Conservation (phyloP, 1,140 invertebrate genomes). For the Drosophila arizonae region DNA sequence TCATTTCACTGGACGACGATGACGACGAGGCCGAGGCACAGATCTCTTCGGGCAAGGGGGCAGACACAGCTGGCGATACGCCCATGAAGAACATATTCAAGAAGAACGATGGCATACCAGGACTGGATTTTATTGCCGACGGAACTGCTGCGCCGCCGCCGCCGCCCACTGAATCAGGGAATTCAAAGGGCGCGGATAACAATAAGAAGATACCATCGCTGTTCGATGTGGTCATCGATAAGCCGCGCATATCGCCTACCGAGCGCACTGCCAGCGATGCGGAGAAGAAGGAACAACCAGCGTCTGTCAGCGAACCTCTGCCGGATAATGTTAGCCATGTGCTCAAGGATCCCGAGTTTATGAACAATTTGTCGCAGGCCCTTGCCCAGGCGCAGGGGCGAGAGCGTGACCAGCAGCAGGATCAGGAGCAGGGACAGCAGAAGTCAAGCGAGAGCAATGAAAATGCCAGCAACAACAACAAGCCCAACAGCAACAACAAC, state of each 20-base stretch:
- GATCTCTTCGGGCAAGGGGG: background rate
- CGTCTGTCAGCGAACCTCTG: slow-evolving; percentile 20
- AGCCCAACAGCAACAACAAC: slow-evolving; percentile 9
- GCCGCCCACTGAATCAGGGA: background rate
- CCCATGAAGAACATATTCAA: slow-evolving; percentile 73
- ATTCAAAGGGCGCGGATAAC: background rate
- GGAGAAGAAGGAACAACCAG: background rate
- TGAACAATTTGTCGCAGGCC: slow-evolving; percentile 66
- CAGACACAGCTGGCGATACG: slow-evolving; percentile 12
- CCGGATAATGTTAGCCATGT: slow-evolving; percentile 57
- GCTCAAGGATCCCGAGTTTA: slow-evolving; percentile 69
- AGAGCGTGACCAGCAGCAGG: slow-evolving; percentile 27
- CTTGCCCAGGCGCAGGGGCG: slow-evolving; percentile 63
- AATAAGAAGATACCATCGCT: slow-evolving; percentile 57
- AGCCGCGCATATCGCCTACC: slow-evolving; percentile 22
- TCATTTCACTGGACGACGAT: slow-evolving; percentile 64
- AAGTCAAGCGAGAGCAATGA: slow-evolving; percentile 20
- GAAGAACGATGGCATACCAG: slow-evolving; percentile 85
- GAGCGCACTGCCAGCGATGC: background rate
- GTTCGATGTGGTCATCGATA: slow-evolving; percentile 52
- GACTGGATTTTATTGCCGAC: slow-evolving; percentile 85
- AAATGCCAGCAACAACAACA: slow-evolving; percentile 30
- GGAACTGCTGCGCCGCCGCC: background rate
- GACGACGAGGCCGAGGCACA: slow-evolving; percentile 45
- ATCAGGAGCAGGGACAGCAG: slow-evolving; percentile 3